phyloP scores from a whole-genome alignment of 1,140 invertebrate genomes.

The Panonychus citri region DNA sequence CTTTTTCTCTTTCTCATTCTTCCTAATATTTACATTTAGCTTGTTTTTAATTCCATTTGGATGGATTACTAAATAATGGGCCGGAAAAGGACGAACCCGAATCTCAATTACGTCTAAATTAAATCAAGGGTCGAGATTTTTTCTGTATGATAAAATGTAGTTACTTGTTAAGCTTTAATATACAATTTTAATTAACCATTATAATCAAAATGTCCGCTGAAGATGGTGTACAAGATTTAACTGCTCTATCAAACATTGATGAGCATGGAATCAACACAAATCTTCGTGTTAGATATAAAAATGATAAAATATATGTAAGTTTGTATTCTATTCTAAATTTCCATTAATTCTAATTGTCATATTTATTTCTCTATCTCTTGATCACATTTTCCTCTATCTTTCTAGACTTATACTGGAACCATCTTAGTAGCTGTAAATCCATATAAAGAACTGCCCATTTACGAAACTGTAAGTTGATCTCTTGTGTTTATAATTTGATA shows the following conservation, averaged over 20 bases:
- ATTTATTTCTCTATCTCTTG: slow-evolving; percentile 6
- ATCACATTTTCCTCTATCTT: slow-evolving; percentile 28
- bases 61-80: no score
- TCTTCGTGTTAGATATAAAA: slow-evolving; percentile 52
- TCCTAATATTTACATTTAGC: no score
- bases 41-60: no score
- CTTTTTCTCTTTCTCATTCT: no score
- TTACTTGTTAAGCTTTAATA: no score
- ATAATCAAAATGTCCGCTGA: slow-evolving; percentile 2
- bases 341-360: slow-evolving; percentile 19
- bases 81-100: no score
- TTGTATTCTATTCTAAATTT: slow-evolving; percentile 5
- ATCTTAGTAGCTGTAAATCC: slow-evolving; percentile 90
- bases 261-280: slow-evolving; percentile 75
- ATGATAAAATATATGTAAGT: slow-evolving; percentile 69
- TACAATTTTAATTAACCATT: background rate
- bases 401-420: slow-evolving; percentile 40
- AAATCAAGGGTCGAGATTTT: no score
- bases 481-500: no score
- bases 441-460: slow-evolving; percentile 74
- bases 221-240: slow-evolving; percentile 53
- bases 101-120: no score
- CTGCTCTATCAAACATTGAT: slow-evolving; percentile 70
- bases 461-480: slow-evolving; percentile 50
- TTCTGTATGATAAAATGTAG: no score